phyloP scores from a whole-genome alignment of 1,140 invertebrate genomes.

The Heliconius eleuchia region DNA sequence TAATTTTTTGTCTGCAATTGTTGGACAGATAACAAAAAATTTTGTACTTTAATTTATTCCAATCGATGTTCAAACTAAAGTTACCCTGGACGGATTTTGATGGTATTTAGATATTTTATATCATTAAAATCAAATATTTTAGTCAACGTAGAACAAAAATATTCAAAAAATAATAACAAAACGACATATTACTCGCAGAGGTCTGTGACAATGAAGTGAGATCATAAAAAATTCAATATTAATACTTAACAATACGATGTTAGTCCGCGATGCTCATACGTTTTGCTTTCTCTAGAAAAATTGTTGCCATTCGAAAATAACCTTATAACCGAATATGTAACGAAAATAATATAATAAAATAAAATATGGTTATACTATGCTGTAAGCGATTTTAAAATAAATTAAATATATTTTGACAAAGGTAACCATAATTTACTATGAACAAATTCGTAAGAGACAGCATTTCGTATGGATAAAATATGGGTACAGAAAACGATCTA shows the following conservation, averaged over 20 bases:
- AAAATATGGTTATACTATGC: conserved; percentile 4
- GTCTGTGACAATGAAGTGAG: conserved; percentile 76
- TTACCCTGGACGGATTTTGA: conserved; percentile 19
- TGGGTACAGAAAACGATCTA: conserved; percentile 33
- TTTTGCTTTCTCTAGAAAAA: conserved; percentile 25
- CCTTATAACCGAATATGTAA: conserved; percentile 11
- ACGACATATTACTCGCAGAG: conserved; percentile 65
- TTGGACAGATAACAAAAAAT: conserved; percentile 8
- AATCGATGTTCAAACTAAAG: conserved; percentile 2
- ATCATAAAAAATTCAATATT: conserved; percentile 76
- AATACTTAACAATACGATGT: conserved; percentile 78
- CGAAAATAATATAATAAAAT: conserved; percentile 8
- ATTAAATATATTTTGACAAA: neutral
- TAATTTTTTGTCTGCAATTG: neutral
- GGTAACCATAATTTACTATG: neutral
- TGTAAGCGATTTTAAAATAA: neutral
- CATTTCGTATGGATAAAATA: conserved; percentile 29
- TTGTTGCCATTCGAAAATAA: conserved; percentile 31
- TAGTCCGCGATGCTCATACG: conserved; percentile 54
- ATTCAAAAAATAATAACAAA: conserved; percentile 25
- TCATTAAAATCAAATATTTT: neutral
- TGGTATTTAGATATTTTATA: conserved; percentile 10
- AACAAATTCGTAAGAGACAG: conserved; percentile 20
- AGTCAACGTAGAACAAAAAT: neutral
- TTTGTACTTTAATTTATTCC: neutral